Base-by-base conservation (phyloP, 2,113 vertebrate genomes). In the Chinchilla lanigera region DNA sequence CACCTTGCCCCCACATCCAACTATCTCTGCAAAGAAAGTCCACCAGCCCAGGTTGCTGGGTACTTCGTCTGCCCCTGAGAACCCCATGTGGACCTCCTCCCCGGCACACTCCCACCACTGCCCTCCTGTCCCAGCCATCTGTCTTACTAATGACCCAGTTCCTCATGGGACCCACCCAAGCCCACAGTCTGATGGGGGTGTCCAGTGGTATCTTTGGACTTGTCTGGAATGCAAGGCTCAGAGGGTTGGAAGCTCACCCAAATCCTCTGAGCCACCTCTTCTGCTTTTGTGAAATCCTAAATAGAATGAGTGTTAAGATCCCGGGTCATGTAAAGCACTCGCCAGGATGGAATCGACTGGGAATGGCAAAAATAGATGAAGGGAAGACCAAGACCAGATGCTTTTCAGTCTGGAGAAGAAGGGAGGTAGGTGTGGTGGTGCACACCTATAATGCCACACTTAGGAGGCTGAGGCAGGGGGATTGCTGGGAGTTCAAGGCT, bases 301-400 rank as follows among this genome's bases (percentile, higher is more conserved):
- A 26, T 61, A 22, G 20, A 81, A 28, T 13, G 14, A 33, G 41
- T 38, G 33, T 75, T 13, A 47, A 81, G 61, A 22, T 3, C 4
- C 16, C 17, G 0, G 0, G 1, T 58, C 61, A 0, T 75, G 86
- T 10, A 0, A 1, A 33, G 28, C 33, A 7, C 30, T 3, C 12
- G 35, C 60, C 78, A 28, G 63, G 44, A 4, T 2, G 4, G 14
- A n/a, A 7, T 33, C 69, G 5, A 1, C 7, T 4, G 19, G 56
- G 61, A 67, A 2, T 6, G 8, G 35, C 38, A 7, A 9, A 63
- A 38, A 33, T 47, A 47, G 78, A 41, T 16, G 38, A 44, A 30
- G 58, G 52, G 12, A 30, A 16, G 26, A 30, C n/a, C 2, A 44
- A 54, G 84, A 8, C 88, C 54, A 22, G 33, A 8, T 10, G 75